Conservation (phyloP, 2,113 vertebrate species). For the Leuciscus idus region DNA sequence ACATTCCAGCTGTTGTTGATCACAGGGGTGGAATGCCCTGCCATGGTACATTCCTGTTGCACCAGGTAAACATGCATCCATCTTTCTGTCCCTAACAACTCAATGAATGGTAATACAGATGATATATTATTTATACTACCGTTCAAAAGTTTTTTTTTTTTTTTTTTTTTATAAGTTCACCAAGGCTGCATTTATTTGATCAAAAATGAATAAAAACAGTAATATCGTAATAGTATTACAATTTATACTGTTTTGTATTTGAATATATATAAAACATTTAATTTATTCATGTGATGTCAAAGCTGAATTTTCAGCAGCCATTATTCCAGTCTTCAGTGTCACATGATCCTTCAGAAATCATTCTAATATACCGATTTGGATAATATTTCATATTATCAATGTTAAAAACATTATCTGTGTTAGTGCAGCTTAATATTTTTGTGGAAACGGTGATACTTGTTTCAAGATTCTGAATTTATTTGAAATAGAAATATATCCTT, state of each 20-base stretch:
- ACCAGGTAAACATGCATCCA: constrained; percentile 82
- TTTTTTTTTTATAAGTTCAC: not conserved
- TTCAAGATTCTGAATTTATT: not conserved
- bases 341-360: not conserved
- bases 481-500: too few species aligned
- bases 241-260: not conserved
- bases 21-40: constrained; percentile 95
- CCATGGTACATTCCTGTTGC: constrained; percentile 92
- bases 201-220: not conserved
- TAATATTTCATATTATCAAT: not conserved
- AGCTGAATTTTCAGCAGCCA: not conserved
- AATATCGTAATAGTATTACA: not conserved
- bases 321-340: not conserved
- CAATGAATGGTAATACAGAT: not conserved
- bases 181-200: not conserved
- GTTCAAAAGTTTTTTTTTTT: not conserved
- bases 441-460: not conserved
- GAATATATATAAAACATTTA: not conserved
- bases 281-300: not conserved
- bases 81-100: not conserved
- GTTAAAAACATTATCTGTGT: too few species aligned
- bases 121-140: not conserved
- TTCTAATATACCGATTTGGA: not conserved
- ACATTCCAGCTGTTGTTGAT: constrained; percentile 95
- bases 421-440: not conserved